Evolutionary conservation across 2,797 vertebrate genomes (phyloP).

Genomic region (Paramormyrops hopkinsi): DNA sequence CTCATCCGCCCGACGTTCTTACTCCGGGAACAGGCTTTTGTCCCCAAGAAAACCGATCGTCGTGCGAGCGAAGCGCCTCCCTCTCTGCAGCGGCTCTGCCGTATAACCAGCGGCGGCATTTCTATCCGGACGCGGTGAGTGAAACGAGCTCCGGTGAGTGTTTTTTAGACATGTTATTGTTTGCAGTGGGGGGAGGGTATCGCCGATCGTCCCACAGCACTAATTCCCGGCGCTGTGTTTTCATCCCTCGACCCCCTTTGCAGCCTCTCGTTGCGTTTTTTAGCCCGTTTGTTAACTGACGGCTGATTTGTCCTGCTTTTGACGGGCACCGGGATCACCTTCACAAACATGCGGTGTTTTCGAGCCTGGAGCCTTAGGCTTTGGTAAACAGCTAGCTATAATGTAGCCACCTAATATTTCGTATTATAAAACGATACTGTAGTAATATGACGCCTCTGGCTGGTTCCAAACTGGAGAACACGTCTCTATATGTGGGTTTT

Average conservation of each 20-base stretch:
- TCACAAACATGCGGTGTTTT: not conserved
- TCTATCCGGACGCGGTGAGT: conserved; percentile 51
- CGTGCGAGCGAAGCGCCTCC: conserved; percentile 2
- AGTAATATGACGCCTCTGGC: not conserved
- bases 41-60: not conserved
- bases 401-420: not conserved
- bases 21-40: not conserved
- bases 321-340: not conserved
- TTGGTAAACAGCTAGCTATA: not conserved
- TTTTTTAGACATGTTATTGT: conserved; percentile 41
- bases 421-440: not conserved
- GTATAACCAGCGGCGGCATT: not conserved
- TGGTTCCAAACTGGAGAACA: not conserved
- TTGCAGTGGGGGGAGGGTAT: conserved; percentile 33
- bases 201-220: conserved; percentile 25
- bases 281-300: not conserved
- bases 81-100: not conserved
- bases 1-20: not conserved
- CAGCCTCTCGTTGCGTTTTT: not conserved
- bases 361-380: not conserved
- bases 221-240: conserved; percentile 16
- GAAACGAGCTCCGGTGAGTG: conserved; percentile 21
- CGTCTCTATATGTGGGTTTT: not conserved
- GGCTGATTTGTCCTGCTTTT: not conserved
- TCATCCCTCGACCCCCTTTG: not conserved